phyloP scores from a whole-genome alignment of 2,797 vertebrate genomes.

The Tokudaia tokunoshimensis region DNA sequence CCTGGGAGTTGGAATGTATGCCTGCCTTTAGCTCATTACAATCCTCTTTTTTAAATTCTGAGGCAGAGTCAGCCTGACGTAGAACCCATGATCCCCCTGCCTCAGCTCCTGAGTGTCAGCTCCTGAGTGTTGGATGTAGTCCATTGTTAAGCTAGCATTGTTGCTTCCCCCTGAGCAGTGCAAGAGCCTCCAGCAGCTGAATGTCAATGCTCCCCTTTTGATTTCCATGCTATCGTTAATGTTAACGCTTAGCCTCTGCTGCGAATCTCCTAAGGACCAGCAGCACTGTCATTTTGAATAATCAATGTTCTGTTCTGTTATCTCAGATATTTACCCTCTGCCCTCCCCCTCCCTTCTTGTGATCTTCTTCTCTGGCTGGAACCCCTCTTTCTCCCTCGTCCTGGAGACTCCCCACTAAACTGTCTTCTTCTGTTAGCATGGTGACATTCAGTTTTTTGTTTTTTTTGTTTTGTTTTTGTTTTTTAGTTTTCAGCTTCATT shows the following conservation, averaged over 20 bases:
- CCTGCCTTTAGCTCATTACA: not conserved
- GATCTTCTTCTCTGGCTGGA: not conserved
- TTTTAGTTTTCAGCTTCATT: slow-evolving; percentile 56
- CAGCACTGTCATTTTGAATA: slow-evolving; percentile 6
- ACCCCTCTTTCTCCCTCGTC: slow-evolving; percentile 13
- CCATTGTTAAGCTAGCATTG: not conserved
- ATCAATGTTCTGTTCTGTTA: not conserved
- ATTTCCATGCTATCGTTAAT: not conserved
- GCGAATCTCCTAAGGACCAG: not conserved
- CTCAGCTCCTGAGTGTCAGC: not conserved
- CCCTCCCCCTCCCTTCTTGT: not conserved
- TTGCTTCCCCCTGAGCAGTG: not conserved
- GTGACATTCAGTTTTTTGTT: not conserved
- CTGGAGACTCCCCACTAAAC: not conserved
- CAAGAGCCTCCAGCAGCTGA: not conserved
- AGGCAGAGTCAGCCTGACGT: not conserved
- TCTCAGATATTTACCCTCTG: not conserved
- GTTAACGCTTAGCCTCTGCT: slow-evolving; percentile 32
- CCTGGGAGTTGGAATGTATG: not conserved
- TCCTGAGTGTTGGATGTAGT: not conserved
- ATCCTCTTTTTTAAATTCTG: not conserved
- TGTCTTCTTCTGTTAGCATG: not conserved
- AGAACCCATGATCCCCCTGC: not conserved
- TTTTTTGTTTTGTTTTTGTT: not conserved
- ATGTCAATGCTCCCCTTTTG: not conserved